These are phyloP conservation scores for Ia io DNA, from an alignment of 2,113 vertebrate species.

Conservation along the genomic window DNA sequence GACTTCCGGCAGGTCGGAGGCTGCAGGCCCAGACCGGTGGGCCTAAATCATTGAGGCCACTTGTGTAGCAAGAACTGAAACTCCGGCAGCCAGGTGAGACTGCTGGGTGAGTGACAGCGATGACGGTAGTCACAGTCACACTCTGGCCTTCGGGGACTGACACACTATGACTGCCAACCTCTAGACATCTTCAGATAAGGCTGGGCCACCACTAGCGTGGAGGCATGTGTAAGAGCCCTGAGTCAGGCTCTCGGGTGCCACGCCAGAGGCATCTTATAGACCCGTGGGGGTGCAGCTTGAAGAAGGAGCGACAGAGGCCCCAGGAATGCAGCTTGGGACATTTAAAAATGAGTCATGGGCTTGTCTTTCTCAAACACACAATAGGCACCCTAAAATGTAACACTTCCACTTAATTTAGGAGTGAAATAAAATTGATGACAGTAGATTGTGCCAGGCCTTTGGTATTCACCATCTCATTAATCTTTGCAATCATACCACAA, in stretches of 20 bases:
- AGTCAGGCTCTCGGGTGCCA: background rate
- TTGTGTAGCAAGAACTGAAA: background rate
- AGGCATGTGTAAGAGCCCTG: background rate
- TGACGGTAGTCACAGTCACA: background rate
- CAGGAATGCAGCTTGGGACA: background rate
- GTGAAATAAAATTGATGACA: background rate
- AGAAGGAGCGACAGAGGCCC: background rate
- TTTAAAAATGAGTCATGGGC: background rate
- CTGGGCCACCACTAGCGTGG: no score
- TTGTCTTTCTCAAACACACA: background rate
- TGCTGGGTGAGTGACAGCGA: background rate
- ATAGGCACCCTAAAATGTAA: background rate
- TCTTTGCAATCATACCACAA: background rate
- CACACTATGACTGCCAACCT: background rate
- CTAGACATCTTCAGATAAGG: background rate
- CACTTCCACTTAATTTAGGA: background rate
- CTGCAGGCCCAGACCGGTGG: background rate
- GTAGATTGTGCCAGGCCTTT: background rate
- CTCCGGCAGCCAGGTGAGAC: background rate
- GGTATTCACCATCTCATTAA: background rate
- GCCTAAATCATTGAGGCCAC: background rate
- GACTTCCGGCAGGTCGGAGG: slow-evolving; percentile 38
- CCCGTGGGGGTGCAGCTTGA: background rate
- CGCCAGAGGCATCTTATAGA: background rate
- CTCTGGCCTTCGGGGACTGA: background rate